Conservation (phyloP, 2,888 invertebrate species). For the Thereva unica region DNA sequence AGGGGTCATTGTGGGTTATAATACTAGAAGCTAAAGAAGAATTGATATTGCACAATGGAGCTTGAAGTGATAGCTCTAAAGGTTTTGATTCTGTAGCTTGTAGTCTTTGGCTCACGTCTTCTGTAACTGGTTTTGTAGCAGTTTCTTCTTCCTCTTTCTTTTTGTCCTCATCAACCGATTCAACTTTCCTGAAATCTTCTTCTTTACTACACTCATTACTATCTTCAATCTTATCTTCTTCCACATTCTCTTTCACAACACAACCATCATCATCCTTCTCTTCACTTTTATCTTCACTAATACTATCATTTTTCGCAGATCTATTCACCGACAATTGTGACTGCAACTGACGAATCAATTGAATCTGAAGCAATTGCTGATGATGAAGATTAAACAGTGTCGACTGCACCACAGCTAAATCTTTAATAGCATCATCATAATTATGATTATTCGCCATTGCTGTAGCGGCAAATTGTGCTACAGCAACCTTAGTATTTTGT, state of each 20-base stretch:
- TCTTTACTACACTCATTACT: conserved; percentile 37
- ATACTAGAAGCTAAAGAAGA: conserved; percentile 83
- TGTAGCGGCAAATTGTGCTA: conserved; percentile 91
- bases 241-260: not conserved
- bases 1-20: conserved; percentile 81
- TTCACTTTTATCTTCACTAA: conserved; percentile 1
- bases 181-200: conserved; percentile 29
- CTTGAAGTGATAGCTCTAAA: conserved; percentile 47
- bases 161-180: not conserved
- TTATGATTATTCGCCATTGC: conserved; percentile 79
- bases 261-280: not conserved
- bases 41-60: conserved; percentile 54
- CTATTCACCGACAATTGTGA: conserved; percentile 69
- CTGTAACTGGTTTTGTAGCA: conserved; percentile 1
- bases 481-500: conserved; percentile 77
- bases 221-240: conserved; percentile 38
- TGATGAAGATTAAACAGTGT: conserved; percentile 93
- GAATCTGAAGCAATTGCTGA: conserved; percentile 93
- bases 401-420: conserved; percentile 84
- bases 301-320: conserved; percentile 13
- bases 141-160: conserved; percentile 1
- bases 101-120: conserved; percentile 19
- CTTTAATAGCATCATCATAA: conserved; percentile 78
- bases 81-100: conserved; percentile 34
- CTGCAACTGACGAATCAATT: conserved; percentile 91